phyloP scores from a whole-genome alignment of 2,797 vertebrate species.

The Intellagama lesueurii region DNA sequence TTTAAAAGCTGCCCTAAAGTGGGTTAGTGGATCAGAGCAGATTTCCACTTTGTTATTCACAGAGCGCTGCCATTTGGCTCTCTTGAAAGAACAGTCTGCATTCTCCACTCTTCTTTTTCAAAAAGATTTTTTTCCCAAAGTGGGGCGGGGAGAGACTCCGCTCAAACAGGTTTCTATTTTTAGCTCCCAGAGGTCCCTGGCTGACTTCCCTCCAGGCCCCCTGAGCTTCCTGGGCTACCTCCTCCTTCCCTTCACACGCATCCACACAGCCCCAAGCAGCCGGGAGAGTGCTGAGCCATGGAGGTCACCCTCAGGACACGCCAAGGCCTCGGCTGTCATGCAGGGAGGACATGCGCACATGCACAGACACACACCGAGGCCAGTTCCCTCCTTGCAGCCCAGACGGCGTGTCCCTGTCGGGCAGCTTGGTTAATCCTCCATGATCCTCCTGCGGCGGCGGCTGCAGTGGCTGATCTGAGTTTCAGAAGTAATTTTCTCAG shows the following conservation, averaged over 20 bases:
- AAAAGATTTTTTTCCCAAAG: constrained; percentile 17
- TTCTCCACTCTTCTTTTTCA: constrained; percentile 52
- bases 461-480: background rate
- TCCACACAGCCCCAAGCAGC: background rate
- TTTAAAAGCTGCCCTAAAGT: constrained; percentile 61
- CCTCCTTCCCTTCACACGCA: background rate
- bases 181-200: constrained; percentile 36
- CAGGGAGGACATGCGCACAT: rapidly evolving
- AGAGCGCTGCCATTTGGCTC: constrained; percentile 55
- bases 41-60: constrained; percentile 63
- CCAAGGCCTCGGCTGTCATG: background rate
- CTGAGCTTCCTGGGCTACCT: no score
- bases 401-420: background rate
- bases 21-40: constrained; percentile 71
- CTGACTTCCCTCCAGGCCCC: no score
- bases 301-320: background rate
- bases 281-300: background rate
- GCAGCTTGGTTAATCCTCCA: background rate
- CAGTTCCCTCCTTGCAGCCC: background rate
- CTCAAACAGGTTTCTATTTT: constrained; percentile 56
- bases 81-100: constrained; percentile 54
- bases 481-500: background rate
- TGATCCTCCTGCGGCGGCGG: background rate
- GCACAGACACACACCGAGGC: background rate
- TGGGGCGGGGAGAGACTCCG: rapidly evolving